Percentiles rank a stretch among this genome's conserved stretches.
phyloP scores from a whole-genome alignment of 2,888 invertebrate species.

The Tetragonula carbonaria region DNA sequence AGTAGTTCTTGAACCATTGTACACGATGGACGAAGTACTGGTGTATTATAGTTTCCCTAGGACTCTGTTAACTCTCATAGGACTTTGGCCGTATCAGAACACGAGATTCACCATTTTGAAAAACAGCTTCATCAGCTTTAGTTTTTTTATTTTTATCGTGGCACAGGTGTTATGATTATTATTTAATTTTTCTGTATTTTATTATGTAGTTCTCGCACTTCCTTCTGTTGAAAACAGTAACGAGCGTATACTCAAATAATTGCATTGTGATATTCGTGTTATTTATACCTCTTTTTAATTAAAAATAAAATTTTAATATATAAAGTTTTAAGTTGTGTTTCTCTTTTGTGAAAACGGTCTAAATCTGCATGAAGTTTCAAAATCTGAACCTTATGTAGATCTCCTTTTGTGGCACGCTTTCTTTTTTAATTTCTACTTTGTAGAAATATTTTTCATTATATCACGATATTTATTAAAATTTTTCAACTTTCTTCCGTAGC shows the following conservation, averaged over 20 bases:
- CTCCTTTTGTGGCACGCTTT: too few species aligned
- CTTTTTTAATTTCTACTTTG: too few species aligned
- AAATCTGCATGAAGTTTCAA: background rate
- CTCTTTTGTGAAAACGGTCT: background rate
- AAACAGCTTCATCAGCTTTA: background rate
- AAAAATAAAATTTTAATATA: background rate
- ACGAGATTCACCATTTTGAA: background rate
- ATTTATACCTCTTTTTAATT: background rate
- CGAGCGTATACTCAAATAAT: background rate
- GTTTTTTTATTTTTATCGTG: background rate
- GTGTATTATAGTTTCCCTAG: background rate
- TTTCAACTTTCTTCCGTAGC: too few species aligned
- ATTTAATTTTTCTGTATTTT: too few species aligned
- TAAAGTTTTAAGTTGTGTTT: background rate
- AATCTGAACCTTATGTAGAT: background rate
- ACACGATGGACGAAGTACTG: background rate
- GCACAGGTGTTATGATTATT: background rate
- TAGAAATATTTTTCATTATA: too few species aligned
- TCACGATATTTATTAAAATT: too few species aligned
- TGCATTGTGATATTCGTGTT: background rate
- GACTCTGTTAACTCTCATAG: background rate
- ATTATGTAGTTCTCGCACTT: background rate
- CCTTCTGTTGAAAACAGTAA: background rate
- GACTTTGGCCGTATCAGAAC: slow-evolving; percentile 25
- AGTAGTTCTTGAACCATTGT: background rate